Evolutionary conservation across 2,113 vertebrate genomes (phyloP), one percentile per base, ranked within the genome.

Genomic region (Anser brachyrhynchus): DNA sequence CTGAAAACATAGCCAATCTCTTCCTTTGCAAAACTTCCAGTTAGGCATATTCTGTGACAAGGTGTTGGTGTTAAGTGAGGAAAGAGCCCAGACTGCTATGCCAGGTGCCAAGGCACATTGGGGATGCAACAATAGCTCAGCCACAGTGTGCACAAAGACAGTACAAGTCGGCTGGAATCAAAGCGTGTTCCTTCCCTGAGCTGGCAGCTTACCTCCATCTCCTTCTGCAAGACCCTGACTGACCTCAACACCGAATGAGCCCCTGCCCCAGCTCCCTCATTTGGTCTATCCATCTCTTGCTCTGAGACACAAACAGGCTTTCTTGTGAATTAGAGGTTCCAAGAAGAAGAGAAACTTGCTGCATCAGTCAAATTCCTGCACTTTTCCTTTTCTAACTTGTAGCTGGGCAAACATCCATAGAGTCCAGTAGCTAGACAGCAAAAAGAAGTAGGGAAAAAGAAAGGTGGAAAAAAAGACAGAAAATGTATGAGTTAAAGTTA

Each of bases 281-380:
- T 33, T 26, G n/a, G 66, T 85, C 71, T 20, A 21, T 29, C 57
- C 57, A 37, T 41, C 73, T 51, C 11, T 84, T 66, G 22, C 87
- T 93, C 49, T 74, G 58, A 92, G 84, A 59, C 37, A 84, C 49
- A 87, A 79, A 93, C 29, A 82, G 52, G 55, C 58, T 84, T 67
- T 54, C 58, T 55, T 89, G 37, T 25, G 59, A 89, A 83, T 8
- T 46, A 70, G 58, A 89, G 25, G 49, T 31, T 94, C 84, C 80
- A 87, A 90, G 88, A 80, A 84, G 89, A 90, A 93, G 80, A 83
- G 23, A 87, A 97, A 82, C 44, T 87, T 96, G 86, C 92, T 93
- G 70, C 92, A 93, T 95, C 86, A 92, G 90, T 95, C 76, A 62
- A 94, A 89, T 84, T 89, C 72, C 78, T 81, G 65, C 69, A 55